phyloP scores from a whole-genome alignment of 2,888 invertebrate species.

The Bibio marci region DNA sequence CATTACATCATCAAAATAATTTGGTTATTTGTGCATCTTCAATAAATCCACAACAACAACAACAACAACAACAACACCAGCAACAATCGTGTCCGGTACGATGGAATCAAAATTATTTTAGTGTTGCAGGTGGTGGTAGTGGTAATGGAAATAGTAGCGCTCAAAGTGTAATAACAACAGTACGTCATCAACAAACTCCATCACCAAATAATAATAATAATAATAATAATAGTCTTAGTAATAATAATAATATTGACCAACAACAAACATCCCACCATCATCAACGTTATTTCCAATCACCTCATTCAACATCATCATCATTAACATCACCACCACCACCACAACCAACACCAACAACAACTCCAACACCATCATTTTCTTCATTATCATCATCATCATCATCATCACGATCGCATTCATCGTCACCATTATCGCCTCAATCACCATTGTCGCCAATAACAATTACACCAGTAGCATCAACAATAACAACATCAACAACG shows the following conservation, averaged over 20 bases:
- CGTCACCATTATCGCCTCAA: constrained; percentile 29
- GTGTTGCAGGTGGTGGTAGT: constrained; percentile 21
- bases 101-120: constrained; percentile 22
- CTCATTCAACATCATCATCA: constrained; percentile 24
- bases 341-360: constrained; percentile 23
- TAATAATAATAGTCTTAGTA: too few relatives aligned
- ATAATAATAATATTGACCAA: neutral
- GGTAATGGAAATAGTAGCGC: constrained; percentile 21
- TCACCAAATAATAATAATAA: constrained; percentile 4
- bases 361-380: constrained; percentile 28
- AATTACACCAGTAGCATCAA: constrained; percentile 27
- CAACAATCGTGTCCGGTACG: too few relatives aligned
- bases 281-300: constrained; percentile 29
- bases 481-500: constrained; percentile 23
- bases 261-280: constrained; percentile 13
- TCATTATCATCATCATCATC: constrained; percentile 29
- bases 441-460: constrained; percentile 24
- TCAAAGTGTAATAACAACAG: constrained; percentile 43
- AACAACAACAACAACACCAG: constrained; percentile 18
- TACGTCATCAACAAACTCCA: constrained; percentile 26
- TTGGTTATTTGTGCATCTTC: constrained; percentile 4
- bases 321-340: constrained; percentile 29
- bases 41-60: neutral
- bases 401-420: constrained; percentile 31
- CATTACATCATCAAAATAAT: constrained; percentile 1